Base-by-base conservation (phyloP, 2,797 vertebrate genomes). In the Hydrophis major region DNA sequence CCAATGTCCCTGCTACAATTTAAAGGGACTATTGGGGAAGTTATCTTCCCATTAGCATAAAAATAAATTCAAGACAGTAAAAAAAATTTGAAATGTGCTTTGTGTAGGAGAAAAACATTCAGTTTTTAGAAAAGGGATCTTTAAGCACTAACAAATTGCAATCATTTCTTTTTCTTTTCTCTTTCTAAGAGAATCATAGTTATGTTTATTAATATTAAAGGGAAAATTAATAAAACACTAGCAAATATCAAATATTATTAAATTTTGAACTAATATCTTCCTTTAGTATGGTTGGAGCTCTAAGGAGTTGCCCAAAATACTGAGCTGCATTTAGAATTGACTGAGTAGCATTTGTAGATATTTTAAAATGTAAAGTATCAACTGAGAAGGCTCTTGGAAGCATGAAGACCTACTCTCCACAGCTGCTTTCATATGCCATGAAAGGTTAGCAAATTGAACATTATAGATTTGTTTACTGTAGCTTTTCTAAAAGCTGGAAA, bases 1-100 rank as follows among this genome's bases (percentile, higher is more conserved):
- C 22, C 90, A 88, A 92, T 89, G 91, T 91, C 1, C 87, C 4
- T 89, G 12, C 12, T 92, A 61, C 92, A 94, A 32, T 92, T 94
- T 88, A 2, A 91, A 86, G 7, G 32, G 10, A 0, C 14, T 1
- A 2, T 59, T 96, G 90, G 28, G 87, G 10, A 42, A 78, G 1
- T 61, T 11, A 83, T 83, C 27, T 89, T 4, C 90, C 16, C 6
- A 4, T 92, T 59, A 78, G 42, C 53, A 88, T 25, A 6, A 90
- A 92, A 55, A 63, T 53, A 60, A 0, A 47, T 10, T 91, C 7
- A 2, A 93, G 86, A 86, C 3, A 37, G 37, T 66, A 13, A 63
- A 57, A 91, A 94, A 50, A 4, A 57, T 59, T 92, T 57, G 27
- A 92, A 18, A 78, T 55, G 90, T 16, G 6, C 89, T 6, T 69